A percentile compares a stretch with the other conserved stretches of the same genome.
Evolutionary conservation across 2,888 invertebrate species (phyloP).

Genomic region (Capitulum mitella): DNA sequence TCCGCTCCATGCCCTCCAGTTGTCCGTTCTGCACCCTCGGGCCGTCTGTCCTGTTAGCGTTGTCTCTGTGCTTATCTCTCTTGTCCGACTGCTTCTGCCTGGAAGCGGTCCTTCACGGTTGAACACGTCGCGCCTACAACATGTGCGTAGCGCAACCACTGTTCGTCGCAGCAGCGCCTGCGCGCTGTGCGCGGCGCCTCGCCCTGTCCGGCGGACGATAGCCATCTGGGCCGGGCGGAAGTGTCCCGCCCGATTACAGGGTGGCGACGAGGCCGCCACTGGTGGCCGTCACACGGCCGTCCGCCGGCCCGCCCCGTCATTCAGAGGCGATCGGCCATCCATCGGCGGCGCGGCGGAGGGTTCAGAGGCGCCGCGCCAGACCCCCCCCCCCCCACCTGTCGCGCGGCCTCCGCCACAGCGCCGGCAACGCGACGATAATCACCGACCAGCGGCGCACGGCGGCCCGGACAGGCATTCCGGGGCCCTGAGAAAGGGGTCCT

Average conservation of each 20-base stretch:
- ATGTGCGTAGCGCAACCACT: too few species aligned
- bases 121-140: too few species aligned
- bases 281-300: not conserved
- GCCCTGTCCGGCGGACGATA: too few species aligned
- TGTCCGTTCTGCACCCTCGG: too few species aligned
- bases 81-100: too few species aligned
- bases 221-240: constrained; percentile 1
- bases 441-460: not conserved
- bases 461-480: not conserved
- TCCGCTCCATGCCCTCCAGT: too few species aligned
- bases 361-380: not conserved
- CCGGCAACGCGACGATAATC: not conserved
- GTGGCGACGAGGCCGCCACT: not conserved
- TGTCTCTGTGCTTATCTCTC: too few species aligned
- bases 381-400: not conserved
- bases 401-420: not conserved
- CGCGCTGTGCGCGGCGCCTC: too few species aligned
- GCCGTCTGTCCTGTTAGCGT: too few species aligned
- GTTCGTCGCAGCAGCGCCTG: too few species aligned
- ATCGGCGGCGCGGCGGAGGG: not conserved
- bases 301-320: not conserved
- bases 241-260: not conserved
- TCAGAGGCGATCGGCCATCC: not conserved
- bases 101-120: too few species aligned
- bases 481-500: not conserved